These are phyloP conservation scores for Dendrolimus kikuchii DNA, from an alignment of 1,140 invertebrate genomes.

Conservation along the genomic window DNA sequence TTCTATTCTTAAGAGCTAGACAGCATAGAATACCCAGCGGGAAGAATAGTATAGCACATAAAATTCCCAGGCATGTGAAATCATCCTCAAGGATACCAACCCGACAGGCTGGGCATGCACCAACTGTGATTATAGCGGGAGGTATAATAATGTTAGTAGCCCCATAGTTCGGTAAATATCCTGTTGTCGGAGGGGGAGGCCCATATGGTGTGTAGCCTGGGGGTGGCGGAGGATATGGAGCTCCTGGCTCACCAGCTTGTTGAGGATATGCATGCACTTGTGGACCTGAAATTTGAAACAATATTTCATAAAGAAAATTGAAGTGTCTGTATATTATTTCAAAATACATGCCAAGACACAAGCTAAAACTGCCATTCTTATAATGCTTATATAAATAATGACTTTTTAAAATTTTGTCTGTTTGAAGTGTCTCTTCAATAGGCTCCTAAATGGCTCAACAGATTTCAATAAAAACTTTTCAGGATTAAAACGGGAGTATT, in stretches of 20 bases:
- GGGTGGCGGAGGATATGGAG: conserved; percentile 42
- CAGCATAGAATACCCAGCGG: conserved; percentile 89
- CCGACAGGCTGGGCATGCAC: conserved; percentile 87
- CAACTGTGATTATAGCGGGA: conserved; percentile 72
- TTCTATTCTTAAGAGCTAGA: conserved; percentile 81
- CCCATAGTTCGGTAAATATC: conserved; percentile 66
- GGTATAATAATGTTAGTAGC: conserved; percentile 66
- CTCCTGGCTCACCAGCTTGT: conserved; percentile 22
- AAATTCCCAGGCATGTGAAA: conserved; percentile 84
- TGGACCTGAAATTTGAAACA: conserved; percentile 20
- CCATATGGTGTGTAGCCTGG: conserved; percentile 49
- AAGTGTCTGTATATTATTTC: neutral
- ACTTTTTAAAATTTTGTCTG: too few relatives aligned
- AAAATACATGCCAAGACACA: too few relatives aligned
- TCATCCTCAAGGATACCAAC: conserved; percentile 90
- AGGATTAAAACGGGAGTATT: too few relatives aligned
- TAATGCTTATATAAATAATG: too few relatives aligned
- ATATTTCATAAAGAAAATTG: neutral
- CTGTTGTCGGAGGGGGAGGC: conserved; percentile 28
- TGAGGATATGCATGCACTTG: conserved; percentile 15
- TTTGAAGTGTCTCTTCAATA: too few relatives aligned
- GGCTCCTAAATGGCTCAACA: too few relatives aligned
- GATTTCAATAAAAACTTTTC: too few relatives aligned
- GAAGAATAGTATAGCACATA: conserved; percentile 90
- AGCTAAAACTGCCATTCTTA: too few relatives aligned